Base-by-base conservation (phyloP, 2,113 vertebrate genomes). In the Ancistrus triradiatus region DNA sequence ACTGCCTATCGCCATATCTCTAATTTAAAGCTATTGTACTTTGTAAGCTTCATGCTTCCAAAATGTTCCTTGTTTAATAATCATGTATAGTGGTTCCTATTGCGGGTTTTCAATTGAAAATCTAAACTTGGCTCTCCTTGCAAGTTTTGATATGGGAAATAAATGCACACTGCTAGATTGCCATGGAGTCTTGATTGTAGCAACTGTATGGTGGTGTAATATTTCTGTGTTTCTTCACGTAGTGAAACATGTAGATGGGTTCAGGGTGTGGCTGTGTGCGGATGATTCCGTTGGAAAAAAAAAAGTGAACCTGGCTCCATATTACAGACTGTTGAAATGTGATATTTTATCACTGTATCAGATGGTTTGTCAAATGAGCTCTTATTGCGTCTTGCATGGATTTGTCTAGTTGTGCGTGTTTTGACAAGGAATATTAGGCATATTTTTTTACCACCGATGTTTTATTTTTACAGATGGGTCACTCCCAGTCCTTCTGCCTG, bases 131-230 rank as follows among this genome's bases (percentile, higher is more conserved):
- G 40, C 50, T 55, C 24, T 19, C 35, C n/a, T 2, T 64, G 27
- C 62, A 18, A 55, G 62, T 64, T 64, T 64, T 64, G 62, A 64
- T 50, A 55, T 4, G 50, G 62, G 14, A 46, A 55, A 55, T 18
- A 1, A 27, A 40, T 3, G 10, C 5, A 4, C 14, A 0, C 13
- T 1, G 8, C 27, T 56, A 25, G 14, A 27, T 13, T 44, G 25
- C 10, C 5, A 15, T 14, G 13, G 5, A n/a, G 19, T 11, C 18
- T 22, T 28, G 17, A 11, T 43, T 43, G 7, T 38, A 13, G 8
- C 15, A 19, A 18, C 27, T 24, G 7, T 13, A 22, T 13, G 18
- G 1, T 7, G 2, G 19, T 13, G 6, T n/a, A 24, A 38, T 28
- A 2, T 8, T 3, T 35, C 5, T 24, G 11, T 51, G 21, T 17